Base-by-base conservation (phyloP, 2,113 vertebrate species). In the Equus przewalskii region DNA sequence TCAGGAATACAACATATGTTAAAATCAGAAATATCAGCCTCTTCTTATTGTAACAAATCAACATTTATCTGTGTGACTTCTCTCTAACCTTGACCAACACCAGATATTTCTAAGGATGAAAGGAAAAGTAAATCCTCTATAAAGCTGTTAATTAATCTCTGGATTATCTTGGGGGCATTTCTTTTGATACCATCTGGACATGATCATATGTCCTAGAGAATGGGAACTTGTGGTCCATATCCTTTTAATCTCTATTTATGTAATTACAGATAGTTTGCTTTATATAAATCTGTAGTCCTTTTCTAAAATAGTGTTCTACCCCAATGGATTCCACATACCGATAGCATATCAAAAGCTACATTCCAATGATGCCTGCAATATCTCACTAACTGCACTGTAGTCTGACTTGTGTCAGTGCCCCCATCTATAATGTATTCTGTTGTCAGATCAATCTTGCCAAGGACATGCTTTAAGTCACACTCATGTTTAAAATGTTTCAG, bases 141-240 rank as follows among this genome's bases (percentile, higher is more conserved):
- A 76, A 92, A 92, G 58, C 64, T 95, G 36, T 70, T 91, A 93
- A 89, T 58, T 91, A 90, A 89, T 92, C 51, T 93, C 15, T 36
- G 72, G 14, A 41, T 89, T 94, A 81, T 49, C 4, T 60, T 84
- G 7, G 24, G 24, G 4, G 36, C n/a, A 82, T 54, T 81, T 33
- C n/a, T 60, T 94, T 70, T 93, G 67, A 91, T 67, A 49, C 78
- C 12, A 78, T 92, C 36, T 96, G 62, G 54, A 54, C 6, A 91
- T 69, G 18, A 58, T 88, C n/a, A 51, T 84, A 73, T 69, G 24
- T 81, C 76, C 49, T 69, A 72, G 6, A 78, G 64, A 91, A 91
- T 69, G 36, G 72, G 28, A 95, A 62, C 21, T 72, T 90, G 26
- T 81, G 6, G n/a, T 85, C n/a, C 16, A 33, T 80, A 76, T 83